phyloP scores from a whole-genome alignment of 2,797 vertebrate species.

The Labroides dimidiatus region DNA sequence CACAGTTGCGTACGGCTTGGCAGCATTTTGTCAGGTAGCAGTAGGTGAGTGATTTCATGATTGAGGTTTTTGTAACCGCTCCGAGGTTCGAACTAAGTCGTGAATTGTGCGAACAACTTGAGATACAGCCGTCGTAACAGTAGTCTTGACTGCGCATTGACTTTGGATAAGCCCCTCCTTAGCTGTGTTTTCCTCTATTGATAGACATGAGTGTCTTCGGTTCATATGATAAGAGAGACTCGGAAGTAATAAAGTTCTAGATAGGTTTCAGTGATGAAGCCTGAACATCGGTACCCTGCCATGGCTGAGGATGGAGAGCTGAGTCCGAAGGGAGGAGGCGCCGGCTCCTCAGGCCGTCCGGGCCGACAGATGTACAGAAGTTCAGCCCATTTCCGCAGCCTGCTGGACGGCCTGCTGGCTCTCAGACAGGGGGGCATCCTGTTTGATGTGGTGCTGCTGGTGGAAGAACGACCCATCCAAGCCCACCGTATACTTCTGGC shows the following conservation, averaged over 20 bases:
- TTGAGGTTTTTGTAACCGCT: neutral
- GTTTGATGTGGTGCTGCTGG: constrained; percentile 93
- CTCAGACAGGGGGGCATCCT: constrained; percentile 89
- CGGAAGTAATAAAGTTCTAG: neutral
- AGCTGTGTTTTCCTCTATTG: neutral
- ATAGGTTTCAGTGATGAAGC: constrained; percentile 48
- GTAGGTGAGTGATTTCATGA: rapidly evolving
- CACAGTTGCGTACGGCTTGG: constrained; percentile 6
- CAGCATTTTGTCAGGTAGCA: constrained; percentile 1
- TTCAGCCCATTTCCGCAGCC: constrained; percentile 86
- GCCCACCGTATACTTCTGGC: constrained; percentile 96
- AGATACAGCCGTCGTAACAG: neutral
- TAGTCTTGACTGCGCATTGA: neutral
- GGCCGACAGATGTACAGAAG: constrained; percentile 89
- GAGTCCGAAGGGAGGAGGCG: constrained; percentile 70
- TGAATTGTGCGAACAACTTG: neutral
- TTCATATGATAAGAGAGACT: neutral
- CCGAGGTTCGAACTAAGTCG: rapidly evolving
- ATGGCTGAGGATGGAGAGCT: constrained; percentile 87
- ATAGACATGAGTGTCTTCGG: neutral
- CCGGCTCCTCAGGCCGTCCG: constrained; percentile 66
- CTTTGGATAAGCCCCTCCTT: neutral
- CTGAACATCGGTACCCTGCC: constrained; percentile 28
- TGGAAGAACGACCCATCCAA: constrained; percentile 90
- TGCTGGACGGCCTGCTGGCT: constrained; percentile 90